phyloP scores from a whole-genome alignment of 1,140 invertebrate species.

The Episyrphus balteatus region DNA sequence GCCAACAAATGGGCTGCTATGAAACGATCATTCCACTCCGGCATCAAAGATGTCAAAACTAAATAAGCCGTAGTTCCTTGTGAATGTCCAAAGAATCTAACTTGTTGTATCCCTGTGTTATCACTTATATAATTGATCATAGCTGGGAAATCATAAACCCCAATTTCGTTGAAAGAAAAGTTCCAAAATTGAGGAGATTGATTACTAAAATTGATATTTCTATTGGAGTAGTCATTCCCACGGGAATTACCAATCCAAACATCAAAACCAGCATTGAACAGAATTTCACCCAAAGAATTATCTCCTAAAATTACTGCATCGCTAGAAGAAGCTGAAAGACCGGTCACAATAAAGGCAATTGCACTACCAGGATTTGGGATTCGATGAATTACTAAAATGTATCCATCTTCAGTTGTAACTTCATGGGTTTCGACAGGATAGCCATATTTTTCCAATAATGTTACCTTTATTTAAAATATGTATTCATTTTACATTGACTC shows the following conservation, averaged over 20 bases:
- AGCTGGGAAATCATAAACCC: constrained; percentile 60
- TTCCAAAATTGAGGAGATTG: constrained; percentile 41
- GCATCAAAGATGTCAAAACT: constrained; percentile 39
- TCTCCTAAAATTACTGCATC: constrained; percentile 30
- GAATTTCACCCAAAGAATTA: constrained; percentile 37
- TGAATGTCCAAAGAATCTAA: constrained; percentile 52
- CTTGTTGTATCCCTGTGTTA: constrained; percentile 38
- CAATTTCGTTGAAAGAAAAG: constrained; percentile 60
- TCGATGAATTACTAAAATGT: constrained; percentile 27
- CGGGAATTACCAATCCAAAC: constrained; percentile 65
- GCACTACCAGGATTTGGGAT: constrained; percentile 23
- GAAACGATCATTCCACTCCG: constrained; percentile 46
- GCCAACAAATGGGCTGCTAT: constrained; percentile 41
- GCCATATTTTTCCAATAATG: constrained; percentile 17
- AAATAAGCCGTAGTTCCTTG: constrained; percentile 46
- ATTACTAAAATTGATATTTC: constrained; percentile 41
- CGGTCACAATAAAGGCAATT: constrained; percentile 27
- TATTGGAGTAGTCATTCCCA: constrained; percentile 57
- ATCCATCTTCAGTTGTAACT: constrained; percentile 20
- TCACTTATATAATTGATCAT: constrained; percentile 56
- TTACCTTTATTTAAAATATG: no score
- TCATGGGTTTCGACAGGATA: constrained; percentile 25
- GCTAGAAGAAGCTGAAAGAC: constrained; percentile 24
- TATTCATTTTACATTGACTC: no score
- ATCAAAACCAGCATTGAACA: constrained; percentile 60